A percentile compares a stretch with the other conserved stretches of the same genome.
Evolutionary conservation across 1,140 invertebrate genomes (phyloP).

Genomic region (Drosophila suzukii): DNA sequence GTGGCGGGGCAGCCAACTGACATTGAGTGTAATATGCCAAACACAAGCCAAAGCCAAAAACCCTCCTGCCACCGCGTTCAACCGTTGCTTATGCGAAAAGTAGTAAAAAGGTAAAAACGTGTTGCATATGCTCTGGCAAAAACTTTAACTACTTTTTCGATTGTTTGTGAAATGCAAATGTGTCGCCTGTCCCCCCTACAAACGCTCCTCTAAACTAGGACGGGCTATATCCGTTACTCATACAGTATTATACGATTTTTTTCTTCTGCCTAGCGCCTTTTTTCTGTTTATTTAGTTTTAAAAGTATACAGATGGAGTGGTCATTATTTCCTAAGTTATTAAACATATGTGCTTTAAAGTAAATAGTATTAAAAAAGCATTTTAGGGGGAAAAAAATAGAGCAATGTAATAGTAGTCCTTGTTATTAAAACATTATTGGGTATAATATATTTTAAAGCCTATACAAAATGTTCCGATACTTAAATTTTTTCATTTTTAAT

Average conservation of each 20-base stretch:
- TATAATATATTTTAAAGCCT: too few species aligned
- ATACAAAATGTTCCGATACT: too few species aligned
- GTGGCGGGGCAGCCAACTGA: conserved; percentile 20
- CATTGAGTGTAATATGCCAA: conserved; percentile 76
- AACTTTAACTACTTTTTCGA: conserved; percentile 83
- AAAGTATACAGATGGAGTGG: not conserved
- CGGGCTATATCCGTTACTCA: conserved; percentile 68
- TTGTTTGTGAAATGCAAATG: conserved; percentile 83
- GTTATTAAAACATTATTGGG: too few species aligned
- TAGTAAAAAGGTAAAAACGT: conserved; percentile 40
- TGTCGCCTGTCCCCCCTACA: conserved; percentile 49
- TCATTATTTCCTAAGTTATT: too few species aligned
- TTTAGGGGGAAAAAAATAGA: too few species aligned
- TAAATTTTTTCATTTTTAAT: too few species aligned
- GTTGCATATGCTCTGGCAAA: conserved; percentile 51
- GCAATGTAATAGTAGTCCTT: too few species aligned
- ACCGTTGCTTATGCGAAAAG: conserved; percentile 66
- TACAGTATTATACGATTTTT: conserved; percentile 56
- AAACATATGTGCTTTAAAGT: too few species aligned
- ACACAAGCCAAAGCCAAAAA: conserved; percentile 54
- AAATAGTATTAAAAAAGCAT: too few species aligned
- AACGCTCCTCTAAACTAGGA: conserved; percentile 8
- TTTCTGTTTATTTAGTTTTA: not conserved
- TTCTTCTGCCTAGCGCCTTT: not conserved
- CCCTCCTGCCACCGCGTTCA: conserved; percentile 34